Conservation (phyloP, 2,113 vertebrate species). For the Fregata magnificens region DNA sequence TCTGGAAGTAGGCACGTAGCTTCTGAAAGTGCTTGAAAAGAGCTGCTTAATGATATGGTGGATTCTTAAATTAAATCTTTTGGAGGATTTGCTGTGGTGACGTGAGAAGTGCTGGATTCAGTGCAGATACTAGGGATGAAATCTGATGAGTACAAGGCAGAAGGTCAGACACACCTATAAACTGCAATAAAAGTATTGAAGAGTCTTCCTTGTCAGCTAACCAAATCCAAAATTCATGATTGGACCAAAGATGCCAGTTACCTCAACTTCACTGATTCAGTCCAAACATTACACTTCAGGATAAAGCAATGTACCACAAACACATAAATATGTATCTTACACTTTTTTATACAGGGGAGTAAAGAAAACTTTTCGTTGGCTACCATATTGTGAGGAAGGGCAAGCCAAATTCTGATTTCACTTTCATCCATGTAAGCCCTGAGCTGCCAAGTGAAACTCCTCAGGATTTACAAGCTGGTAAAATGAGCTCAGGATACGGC, state of each 20-base stretch:
- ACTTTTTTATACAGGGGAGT: not conserved
- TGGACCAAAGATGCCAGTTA: not conserved
- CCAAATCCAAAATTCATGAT: not conserved
- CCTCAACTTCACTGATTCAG: not conserved
- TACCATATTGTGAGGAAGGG: not conserved
- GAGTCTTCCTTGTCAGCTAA: conserved; percentile 16
- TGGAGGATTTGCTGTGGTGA: not conserved
- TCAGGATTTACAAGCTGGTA: not conserved
- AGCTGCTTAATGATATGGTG: not conserved
- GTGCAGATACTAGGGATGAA: not conserved
- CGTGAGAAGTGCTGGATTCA: not conserved
- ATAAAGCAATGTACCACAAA: not conserved
- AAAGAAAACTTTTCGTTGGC: not conserved
- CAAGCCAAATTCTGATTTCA: not conserved
- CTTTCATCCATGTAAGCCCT: not conserved
- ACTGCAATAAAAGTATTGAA: conserved; percentile 1
- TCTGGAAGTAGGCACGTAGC: not conserved
- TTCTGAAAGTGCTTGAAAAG: conserved; percentile 19
- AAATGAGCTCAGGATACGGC: not conserved
- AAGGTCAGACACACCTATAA: not conserved
- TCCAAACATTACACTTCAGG: not conserved
- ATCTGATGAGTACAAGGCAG: not conserved
- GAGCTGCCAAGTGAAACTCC: not conserved
- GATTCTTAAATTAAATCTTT: not conserved
- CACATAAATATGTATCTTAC: not conserved